Conservation (phyloP, 1,140 invertebrate species). For the Pantala flavescens region DNA sequence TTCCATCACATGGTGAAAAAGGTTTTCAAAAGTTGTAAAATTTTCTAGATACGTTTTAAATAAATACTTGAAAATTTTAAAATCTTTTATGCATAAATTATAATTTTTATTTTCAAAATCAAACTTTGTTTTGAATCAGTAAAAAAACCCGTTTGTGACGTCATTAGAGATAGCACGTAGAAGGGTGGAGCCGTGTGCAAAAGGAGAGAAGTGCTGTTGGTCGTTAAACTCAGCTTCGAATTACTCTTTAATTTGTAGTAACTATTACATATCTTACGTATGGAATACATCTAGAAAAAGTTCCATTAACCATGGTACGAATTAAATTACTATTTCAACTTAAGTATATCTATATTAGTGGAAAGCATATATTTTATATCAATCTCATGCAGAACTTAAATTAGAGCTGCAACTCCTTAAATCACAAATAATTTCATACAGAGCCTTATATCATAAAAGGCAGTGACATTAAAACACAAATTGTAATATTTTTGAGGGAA, state of each 20-base stretch:
- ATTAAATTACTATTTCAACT: neutral
- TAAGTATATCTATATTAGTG: neutral
- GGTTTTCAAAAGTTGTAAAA: no score
- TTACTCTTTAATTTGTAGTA: neutral
- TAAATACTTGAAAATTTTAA: no score
- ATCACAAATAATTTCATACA: neutral
- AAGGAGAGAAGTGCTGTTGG: neutral
- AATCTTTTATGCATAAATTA: no score
- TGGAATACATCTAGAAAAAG: neutral
- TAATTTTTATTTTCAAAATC: no score
- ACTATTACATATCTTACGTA: neutral
- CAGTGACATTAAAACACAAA: neutral
- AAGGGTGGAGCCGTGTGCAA: neutral
- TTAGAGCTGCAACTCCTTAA: neutral
- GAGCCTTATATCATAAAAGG: conserved; percentile 3
- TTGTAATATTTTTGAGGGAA: neutral
- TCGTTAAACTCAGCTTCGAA: neutral
- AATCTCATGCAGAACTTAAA: neutral
- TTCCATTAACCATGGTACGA: conserved; percentile 6
- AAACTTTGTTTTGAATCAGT: no score
- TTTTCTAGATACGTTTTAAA: no score
- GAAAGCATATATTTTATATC: neutral
- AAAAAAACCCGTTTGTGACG: neutral
- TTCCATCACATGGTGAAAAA: no score
- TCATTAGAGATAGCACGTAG: neutral